phyloP scores from a whole-genome alignment of 2,888 invertebrate species.

The Hyposoter dolosus region DNA sequence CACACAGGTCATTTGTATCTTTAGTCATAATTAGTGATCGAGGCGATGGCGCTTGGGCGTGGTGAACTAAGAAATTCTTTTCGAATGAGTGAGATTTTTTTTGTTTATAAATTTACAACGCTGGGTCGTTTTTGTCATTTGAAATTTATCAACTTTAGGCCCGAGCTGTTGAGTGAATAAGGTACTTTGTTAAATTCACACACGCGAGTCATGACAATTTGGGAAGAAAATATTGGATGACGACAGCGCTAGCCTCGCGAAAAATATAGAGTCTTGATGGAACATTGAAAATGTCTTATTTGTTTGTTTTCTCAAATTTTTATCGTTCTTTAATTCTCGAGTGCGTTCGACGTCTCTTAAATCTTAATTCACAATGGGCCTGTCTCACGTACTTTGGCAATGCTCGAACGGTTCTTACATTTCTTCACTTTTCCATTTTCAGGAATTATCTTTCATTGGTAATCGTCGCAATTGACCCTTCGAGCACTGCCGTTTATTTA shows the following conservation, averaged over 20 bases:
- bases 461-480: not conserved
- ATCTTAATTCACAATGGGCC: slow-evolving; percentile 35
- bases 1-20: not conserved
- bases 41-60: slow-evolving; percentile 32
- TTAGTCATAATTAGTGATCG: not conserved
- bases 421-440: not conserved
- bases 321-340: slow-evolving; percentile 41
- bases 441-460: not conserved
- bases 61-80: slow-evolving; percentile 18
- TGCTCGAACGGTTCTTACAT: not conserved
- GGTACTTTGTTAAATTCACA: not conserved
- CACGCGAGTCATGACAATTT: slow-evolving; percentile 1
- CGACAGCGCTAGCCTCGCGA: slow-evolving; percentile 37
- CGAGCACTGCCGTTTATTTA: slow-evolving; percentile 26
- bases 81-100: slow-evolving; percentile 9
- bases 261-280: slow-evolving; percentile 39
- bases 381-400: slow-evolving; percentile 14
- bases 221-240: slow-evolving; percentile 11
- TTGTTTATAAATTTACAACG: not conserved
- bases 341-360: slow-evolving; percentile 59
- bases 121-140: slow-evolving; percentile 17
- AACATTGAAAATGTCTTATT: not conserved
- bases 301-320: not conserved
- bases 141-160: slow-evolving; percentile 51
- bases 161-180: slow-evolving; percentile 7